Percentiles rank a stretch among this genome's conserved stretches.
Evolutionary conservation across 2,113 vertebrate species (phyloP).

Genomic region (Larimichthys polyactis): DNA sequence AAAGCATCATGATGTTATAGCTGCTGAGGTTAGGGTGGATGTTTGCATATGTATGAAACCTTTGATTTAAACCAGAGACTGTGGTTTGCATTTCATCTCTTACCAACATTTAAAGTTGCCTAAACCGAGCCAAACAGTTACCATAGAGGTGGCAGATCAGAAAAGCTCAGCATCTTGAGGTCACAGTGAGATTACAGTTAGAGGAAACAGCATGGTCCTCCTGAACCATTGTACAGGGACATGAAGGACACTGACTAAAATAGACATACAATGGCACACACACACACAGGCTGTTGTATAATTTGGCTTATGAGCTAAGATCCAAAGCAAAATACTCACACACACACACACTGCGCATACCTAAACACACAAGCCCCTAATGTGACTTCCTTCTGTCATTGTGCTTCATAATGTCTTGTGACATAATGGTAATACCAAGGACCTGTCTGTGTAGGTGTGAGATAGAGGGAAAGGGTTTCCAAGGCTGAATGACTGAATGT

Average conservation of each 20-base stretch:
- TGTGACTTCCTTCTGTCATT: constrained; percentile 25
- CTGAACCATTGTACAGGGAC: background rate
- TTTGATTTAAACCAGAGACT: background rate
- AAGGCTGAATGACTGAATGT: background rate
- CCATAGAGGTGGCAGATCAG: background rate
- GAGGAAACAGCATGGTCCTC: background rate
- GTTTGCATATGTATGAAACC: too few relatives aligned
- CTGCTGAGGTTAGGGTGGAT: background rate
- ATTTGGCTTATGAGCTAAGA: constrained; percentile 19
- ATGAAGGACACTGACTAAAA: constrained; percentile 8
- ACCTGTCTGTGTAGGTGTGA: constrained; percentile 12
- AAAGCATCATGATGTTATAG: background rate
- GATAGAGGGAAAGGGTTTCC: background rate
- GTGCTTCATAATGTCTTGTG: constrained; percentile 42
- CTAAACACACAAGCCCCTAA: constrained; percentile 1
- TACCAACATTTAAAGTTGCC: background rate
- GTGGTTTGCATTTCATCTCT: background rate
- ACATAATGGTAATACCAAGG: constrained; percentile 21
- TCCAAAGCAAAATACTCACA: background rate
- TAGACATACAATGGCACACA: background rate
- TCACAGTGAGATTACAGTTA: too few relatives aligned
- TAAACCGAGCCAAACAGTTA: background rate
- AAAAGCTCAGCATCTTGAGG: too few relatives aligned
- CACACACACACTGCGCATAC: background rate
- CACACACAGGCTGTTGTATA: constrained; percentile 4